phyloP scores from a whole-genome alignment of 2,888 invertebrate species.

The Leptinotarsa juncta region DNA sequence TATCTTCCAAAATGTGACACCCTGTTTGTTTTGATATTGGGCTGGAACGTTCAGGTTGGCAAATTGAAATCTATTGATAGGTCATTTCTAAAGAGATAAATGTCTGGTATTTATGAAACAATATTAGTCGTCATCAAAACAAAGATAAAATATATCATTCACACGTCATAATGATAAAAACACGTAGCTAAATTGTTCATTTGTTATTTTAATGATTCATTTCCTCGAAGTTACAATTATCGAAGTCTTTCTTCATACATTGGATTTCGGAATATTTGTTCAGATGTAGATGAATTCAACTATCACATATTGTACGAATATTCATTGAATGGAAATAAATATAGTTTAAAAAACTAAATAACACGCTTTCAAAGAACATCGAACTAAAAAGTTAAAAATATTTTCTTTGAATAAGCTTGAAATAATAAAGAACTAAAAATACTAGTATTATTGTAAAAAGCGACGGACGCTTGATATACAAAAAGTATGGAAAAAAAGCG shows the following conservation, averaged over 20 bases:
- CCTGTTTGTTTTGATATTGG: slow-evolving; percentile 18
- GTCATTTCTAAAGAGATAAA: slow-evolving; percentile 13
- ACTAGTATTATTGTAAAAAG: no score
- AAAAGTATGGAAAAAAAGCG: no score
- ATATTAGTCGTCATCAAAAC: slow-evolving; percentile 19
- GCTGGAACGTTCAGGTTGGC: neutral
- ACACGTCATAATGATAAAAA: neutral
- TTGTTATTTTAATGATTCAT: neutral
- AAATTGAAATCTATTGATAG: neutral
- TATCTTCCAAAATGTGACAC: slow-evolving; percentile 2
- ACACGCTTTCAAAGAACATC: no score
- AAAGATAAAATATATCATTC: slow-evolving; percentile 1
- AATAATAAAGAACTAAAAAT: no score
- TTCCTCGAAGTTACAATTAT: neutral
- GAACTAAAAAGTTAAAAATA: no score
- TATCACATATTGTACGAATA: no score
- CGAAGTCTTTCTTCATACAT: neutral
- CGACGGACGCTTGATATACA: no score
- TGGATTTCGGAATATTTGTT: neutral
- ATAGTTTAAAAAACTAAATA: no score
- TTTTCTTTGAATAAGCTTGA: no score
- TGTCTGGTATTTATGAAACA: slow-evolving; percentile 16
- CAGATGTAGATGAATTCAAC: neutral
- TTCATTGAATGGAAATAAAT: no score
- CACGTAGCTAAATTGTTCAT: neutral